Evolutionary conservation across 1,140 invertebrate species (phyloP).

Genomic region (Dryas iulia): DNA sequence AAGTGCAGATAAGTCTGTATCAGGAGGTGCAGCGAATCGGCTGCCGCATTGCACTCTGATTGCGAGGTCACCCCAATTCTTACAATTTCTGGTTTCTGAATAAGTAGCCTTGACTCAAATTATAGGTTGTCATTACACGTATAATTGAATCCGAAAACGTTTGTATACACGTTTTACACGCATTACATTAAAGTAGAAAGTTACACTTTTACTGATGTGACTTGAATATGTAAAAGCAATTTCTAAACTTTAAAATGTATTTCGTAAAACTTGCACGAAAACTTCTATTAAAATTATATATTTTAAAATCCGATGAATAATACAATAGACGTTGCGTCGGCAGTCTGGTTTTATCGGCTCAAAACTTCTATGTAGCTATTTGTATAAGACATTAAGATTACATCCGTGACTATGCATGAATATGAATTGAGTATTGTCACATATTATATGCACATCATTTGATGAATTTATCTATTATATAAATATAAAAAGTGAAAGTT

Average conservation of each 20-base stretch:
- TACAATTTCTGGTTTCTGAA: conserved; percentile 59
- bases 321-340: conserved; percentile 4
- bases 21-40: conserved; percentile 17
- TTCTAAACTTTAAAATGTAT: conserved; percentile 37
- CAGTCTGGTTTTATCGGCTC: neutral
- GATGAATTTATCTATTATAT: conserved; percentile 36
- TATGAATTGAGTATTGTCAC: neutral
- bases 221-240: conserved; percentile 41
- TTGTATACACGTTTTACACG: neutral
- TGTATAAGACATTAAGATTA: neutral
- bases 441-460: neutral
- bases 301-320: conserved; percentile 18
- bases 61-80: conserved; percentile 61
- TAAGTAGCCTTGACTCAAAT: conserved; percentile 49
- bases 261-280: conserved; percentile 27
- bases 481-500: conserved; percentile 59
- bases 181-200: conserved; percentile 58
- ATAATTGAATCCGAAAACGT: conserved; percentile 24
- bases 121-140: conserved; percentile 56
- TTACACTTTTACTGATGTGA: conserved; percentile 64
- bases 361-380: neutral
- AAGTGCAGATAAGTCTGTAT: conserved; percentile 15
- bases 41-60: conserved; percentile 49
- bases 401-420: conserved; percentile 34
- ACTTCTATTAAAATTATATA: conserved; percentile 15